These are phyloP conservation scores for Himalopsyche japonica DNA, from an alignment of 2,888 invertebrate species.

Conservation along the genomic window DNA sequence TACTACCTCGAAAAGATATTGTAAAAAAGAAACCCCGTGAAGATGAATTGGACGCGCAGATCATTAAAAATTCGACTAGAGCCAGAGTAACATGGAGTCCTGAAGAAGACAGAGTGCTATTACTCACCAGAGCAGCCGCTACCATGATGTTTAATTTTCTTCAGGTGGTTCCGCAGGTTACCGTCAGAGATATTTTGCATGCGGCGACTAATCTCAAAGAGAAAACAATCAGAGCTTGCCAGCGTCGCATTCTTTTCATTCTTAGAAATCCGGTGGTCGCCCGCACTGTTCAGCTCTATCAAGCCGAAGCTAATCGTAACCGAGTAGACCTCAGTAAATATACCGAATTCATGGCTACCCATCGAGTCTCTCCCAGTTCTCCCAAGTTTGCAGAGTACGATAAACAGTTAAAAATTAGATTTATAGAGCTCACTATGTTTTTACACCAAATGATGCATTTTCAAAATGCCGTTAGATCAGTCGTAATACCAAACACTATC, in stretches of 20 bases:
- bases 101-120: conserved; percentile 69
- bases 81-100: conserved; percentile 66
- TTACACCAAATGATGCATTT: conserved; percentile 46
- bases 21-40: conserved; percentile 45
- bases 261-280: conserved; percentile 62
- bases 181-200: conserved; percentile 63
- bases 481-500: conserved; percentile 47
- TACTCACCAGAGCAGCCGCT: conserved; percentile 68
- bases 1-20: conserved; percentile 2
- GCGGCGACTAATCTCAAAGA: conserved; percentile 57
- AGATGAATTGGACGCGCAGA: conserved; percentile 68
- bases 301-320: conserved; percentile 53
- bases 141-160: conserved; percentile 55
- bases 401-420: conserved; percentile 47
- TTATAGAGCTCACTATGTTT: conserved; percentile 46
- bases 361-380: conserved; percentile 46
- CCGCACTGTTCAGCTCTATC: conserved; percentile 63
- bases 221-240: conserved; percentile 72
- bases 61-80: conserved; percentile 64
- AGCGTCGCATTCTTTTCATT: conserved; percentile 66
- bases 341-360: not conserved
- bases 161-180: conserved; percentile 50
- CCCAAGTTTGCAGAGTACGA: conserved; percentile 44
- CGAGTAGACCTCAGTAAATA: not conserved
- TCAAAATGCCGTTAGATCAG: conserved; percentile 36